phyloP scores from a whole-genome alignment of 2,797 vertebrate species.

The Onychomys torridus region DNA sequence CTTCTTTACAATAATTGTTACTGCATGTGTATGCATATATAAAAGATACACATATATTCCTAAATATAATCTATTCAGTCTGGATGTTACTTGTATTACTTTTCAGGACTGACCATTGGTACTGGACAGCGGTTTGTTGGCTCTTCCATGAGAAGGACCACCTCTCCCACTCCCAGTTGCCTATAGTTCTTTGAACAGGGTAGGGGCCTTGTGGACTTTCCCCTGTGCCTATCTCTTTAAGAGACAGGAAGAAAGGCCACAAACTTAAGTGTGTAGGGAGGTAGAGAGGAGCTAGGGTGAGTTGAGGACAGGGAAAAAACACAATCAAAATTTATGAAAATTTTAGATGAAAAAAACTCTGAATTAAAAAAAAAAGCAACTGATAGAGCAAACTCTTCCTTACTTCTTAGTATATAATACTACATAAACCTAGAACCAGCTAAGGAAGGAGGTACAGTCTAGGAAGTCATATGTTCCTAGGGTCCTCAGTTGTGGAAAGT shows the following conservation, averaged over 20 bases:
- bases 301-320: neutral
- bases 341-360: neutral
- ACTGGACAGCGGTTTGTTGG: too few relatives aligned
- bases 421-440: neutral
- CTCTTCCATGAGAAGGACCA: too few relatives aligned
- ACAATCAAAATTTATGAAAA: neutral
- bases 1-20: neutral
- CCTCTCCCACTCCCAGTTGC: neutral
- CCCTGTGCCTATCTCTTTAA: neutral
- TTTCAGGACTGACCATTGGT: neutral
- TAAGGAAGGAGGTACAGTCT: neutral
- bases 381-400: neutral
- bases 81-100: neutral
- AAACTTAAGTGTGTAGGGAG: neutral
- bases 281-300: neutral
- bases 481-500: neutral
- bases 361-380: neutral
- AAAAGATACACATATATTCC: neutral
- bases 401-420: neutral
- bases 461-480: neutral
- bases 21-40: neutral
- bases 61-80: neutral
- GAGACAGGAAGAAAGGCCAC: neutral
- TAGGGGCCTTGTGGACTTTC: neutral
- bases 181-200: neutral